A percentile compares a stretch with the other conserved stretches of the same genome.
Conservation (phyloP, 2,797 vertebrate species). For the Galagoides demidoff region DNA sequence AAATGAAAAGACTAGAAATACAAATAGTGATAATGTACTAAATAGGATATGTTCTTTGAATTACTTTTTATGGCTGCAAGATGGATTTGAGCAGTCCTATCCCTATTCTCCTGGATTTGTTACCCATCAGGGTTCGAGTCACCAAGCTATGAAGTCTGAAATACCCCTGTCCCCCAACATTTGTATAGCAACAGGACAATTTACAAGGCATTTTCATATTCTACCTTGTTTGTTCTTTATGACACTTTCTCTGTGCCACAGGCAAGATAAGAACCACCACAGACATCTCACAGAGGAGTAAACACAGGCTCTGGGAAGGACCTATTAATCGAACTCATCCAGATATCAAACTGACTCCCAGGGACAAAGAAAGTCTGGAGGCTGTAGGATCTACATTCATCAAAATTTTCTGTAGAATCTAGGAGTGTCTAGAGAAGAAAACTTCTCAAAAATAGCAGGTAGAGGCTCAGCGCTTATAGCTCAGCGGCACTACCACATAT, state of each 20-base stretch:
- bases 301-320: not conserved
- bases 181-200: not conserved
- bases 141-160: not conserved
- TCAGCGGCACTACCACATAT: too few species aligned
- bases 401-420: not conserved
- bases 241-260: not conserved
- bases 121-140: not conserved
- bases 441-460: not conserved
- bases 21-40: constrained; percentile 29
- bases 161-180: accelerated
- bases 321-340: not conserved
- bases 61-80: not conserved
- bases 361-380: not conserved
- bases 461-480: too few species aligned
- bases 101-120: not conserved
- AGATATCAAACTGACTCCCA: not conserved
- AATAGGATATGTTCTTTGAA: not conserved
- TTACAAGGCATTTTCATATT: not conserved
- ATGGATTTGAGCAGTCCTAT: not conserved
- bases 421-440: not conserved
- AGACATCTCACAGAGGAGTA: not conserved
- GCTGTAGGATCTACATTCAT: not conserved
- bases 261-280: not conserved
- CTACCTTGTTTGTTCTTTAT: not conserved
- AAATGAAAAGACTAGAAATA: constrained; percentile 45